Conservation (phyloP, 2,113 vertebrate species). For the Meleagris gallopavo region DNA sequence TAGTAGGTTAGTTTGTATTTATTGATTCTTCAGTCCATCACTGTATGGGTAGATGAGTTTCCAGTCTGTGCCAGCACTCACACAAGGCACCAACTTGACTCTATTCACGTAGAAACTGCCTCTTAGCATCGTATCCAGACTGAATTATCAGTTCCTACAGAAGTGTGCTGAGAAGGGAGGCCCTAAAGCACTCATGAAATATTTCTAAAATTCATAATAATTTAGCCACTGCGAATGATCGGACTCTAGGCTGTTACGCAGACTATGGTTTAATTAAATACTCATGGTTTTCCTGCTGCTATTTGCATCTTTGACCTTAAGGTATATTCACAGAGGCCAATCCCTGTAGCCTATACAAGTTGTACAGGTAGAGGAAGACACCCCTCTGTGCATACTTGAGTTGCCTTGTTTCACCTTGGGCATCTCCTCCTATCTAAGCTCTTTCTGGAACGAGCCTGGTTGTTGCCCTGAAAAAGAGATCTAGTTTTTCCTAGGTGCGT, state of each 20-base stretch:
- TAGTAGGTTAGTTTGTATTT: background rate
- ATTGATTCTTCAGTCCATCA: background rate
- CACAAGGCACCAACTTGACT: background rate
- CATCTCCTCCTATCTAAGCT: background rate
- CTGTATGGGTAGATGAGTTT: background rate
- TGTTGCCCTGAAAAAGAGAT: background rate
- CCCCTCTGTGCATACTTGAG: background rate
- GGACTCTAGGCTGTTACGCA: background rate
- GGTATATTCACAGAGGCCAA: background rate
- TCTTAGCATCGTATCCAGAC: background rate
- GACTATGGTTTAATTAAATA: background rate
- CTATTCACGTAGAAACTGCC: background rate
- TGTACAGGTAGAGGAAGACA: background rate
- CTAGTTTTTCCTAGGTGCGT: background rate
- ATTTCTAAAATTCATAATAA: background rate
- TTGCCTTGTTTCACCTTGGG: background rate
- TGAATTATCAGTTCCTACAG: background rate
- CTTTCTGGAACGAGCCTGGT: background rate
- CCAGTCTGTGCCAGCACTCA: background rate
- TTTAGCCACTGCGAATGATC: background rate
- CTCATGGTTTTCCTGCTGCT: fast-evolving
- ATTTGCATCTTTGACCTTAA: background rate
- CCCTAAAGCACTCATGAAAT: background rate
- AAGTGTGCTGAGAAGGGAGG: background rate
- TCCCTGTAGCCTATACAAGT: background rate